Conservation (phyloP, 1,140 invertebrate species). For the Campoletis sonorensis region DNA sequence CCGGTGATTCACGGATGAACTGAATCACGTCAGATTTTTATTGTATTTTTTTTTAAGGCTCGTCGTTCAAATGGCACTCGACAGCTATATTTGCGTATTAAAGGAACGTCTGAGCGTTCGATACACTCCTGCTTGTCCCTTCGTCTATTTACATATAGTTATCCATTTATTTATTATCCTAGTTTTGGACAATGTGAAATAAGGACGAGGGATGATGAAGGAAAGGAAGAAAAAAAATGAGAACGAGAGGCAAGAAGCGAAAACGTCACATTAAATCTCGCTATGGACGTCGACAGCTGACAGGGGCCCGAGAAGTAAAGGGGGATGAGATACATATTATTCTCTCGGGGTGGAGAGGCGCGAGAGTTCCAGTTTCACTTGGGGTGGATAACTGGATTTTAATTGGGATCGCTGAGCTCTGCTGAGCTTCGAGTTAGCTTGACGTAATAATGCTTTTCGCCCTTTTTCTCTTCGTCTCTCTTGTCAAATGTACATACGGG, state of each 20-base stretch:
- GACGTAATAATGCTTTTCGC: conserved; percentile 8
- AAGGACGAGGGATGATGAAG: background rate
- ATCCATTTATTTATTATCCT: background rate
- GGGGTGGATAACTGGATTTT: conserved; percentile 55
- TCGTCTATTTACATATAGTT: background rate
- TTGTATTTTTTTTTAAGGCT: background rate
- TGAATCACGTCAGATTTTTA: background rate
- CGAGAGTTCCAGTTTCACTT: conserved; percentile 38
- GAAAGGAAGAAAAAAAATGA: background rate
- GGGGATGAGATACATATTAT: conserved; percentile 35
- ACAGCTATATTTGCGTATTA: conserved; percentile 20
- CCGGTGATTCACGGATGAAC: background rate
- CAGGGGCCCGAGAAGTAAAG: conserved; percentile 21
- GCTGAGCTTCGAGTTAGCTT: background rate
- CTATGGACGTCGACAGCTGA: conserved; percentile 40
- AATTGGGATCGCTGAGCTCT: conserved; percentile 47
- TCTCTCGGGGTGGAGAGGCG: conserved; percentile 16
- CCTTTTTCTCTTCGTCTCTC: background rate
- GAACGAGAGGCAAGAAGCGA: background rate
- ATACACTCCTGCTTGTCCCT: background rate
- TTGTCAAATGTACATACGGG: background rate
- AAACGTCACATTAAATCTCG: conserved; percentile 31
- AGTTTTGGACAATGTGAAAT: conserved; percentile 2
- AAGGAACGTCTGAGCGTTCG: background rate
- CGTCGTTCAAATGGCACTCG: background rate